Evolutionary conservation across 2,888 invertebrate species (phyloP).

Genomic region (Ochropleura plecta): DNA sequence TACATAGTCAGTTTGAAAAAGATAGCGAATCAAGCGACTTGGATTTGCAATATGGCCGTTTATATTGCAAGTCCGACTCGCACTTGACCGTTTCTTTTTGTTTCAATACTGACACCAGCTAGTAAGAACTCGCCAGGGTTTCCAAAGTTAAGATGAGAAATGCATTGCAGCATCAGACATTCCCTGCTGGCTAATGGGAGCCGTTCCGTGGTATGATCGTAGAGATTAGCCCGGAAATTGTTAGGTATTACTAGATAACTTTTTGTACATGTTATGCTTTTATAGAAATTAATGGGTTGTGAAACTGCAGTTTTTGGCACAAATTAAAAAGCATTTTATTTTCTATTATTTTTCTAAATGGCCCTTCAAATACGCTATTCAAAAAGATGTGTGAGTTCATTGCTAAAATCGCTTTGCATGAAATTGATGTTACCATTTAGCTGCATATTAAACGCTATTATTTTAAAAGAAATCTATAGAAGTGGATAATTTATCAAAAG

Average conservation of each 20-base stretch:
- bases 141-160: slow-evolving; percentile 48
- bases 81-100: background rate
- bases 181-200: slow-evolving; percentile 75
- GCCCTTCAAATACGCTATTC: background rate
- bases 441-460: background rate
- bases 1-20: too few species aligned
- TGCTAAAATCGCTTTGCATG: background rate
- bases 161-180: slow-evolving; percentile 45
- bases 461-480: slow-evolving; percentile 7
- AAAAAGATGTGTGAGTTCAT: background rate
- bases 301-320: slow-evolving; percentile 9
- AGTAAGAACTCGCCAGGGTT: slow-evolving; percentile 43
- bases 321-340: background rate
- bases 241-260: slow-evolving; percentile 56
- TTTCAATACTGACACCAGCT: background rate
- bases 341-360: background rate
- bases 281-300: slow-evolving; percentile 11
- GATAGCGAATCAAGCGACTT: too few species aligned
- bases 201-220: slow-evolving; percentile 69
- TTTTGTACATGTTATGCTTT: slow-evolving; percentile 6
- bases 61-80: too few species aligned
- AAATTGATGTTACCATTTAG: background rate
- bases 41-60: too few species aligned
- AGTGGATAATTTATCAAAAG: slow-evolving; percentile 10
- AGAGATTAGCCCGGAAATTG: slow-evolving; percentile 64